Conservation (phyloP, 1,140 invertebrate genomes). For the Trichogramma pretiosum region DNA sequence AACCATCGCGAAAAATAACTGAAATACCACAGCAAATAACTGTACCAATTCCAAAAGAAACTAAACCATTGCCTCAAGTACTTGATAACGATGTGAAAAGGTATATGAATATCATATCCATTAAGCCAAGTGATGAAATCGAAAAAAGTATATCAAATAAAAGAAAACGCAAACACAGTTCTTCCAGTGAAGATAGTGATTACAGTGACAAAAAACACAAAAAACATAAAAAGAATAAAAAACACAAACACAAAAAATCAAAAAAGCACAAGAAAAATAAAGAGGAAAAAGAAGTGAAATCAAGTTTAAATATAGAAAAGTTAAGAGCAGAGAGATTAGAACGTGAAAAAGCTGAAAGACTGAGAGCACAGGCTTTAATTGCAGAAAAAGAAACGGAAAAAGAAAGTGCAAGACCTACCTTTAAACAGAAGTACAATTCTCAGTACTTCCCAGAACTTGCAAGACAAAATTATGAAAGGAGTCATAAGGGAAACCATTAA, state of each 20-base stretch:
- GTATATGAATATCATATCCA: too few species aligned
- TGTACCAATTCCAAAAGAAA: too few species aligned
- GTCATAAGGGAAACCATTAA: too few species aligned
- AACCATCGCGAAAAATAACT: too few species aligned
- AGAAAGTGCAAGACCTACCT: conserved; percentile 28
- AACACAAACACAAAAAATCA: conserved; percentile 42
- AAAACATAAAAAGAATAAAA: conserved; percentile 31
- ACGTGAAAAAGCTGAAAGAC: conserved; percentile 69
- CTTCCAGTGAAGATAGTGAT: conserved; percentile 2
- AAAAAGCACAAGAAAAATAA: conserved; percentile 37
- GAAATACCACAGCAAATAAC: too few species aligned
- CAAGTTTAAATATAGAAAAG: conserved; percentile 54
- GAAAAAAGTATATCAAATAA: background rate
- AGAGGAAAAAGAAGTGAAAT: conserved; percentile 26
- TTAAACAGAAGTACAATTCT: conserved; percentile 77
- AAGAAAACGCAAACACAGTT: background rate
- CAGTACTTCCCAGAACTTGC: conserved; percentile 87
- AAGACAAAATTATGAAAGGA: conserved; percentile 61
- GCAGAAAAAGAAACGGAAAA: conserved; percentile 41
- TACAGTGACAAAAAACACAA: conserved; percentile 27
- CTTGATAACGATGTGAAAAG: background rate
- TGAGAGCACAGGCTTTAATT: conserved; percentile 60
- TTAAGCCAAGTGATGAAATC: background rate
- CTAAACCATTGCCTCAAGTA: background rate
- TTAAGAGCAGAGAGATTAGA: conserved; percentile 70